Evolutionary conservation across 2,888 invertebrate species (phyloP), one percentile per base, ranked within the genome.

Genomic region (Bugula neritina): DNA sequence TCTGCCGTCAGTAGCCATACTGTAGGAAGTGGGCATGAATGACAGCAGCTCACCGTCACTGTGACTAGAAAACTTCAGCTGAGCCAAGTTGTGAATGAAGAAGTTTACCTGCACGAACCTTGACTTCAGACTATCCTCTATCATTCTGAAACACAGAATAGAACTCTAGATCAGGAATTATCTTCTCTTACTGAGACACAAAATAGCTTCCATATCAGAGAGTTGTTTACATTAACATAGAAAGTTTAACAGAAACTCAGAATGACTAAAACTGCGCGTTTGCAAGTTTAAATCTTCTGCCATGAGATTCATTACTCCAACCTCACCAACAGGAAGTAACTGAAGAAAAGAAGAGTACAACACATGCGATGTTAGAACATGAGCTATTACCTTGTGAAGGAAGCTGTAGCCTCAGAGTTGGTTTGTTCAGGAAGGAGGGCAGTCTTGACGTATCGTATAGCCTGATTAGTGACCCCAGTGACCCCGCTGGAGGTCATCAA

Each of bases 31-130:
- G 0, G 96, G 94, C 81, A 95, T 93, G 86, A 99, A 98, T 0
- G 94, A 93, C 1, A 99, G 86, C 21, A 94, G 85, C 21, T 80
- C 80, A 1, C 83, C 84, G 69, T 83, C 83, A 34, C 81, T 84
- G 79, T 92, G 92, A n/a, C 91, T 91, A 72, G 91, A 90, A 79
- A 95, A 95, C 76, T 94, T 82, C 79, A 95, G 86, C 83, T 98
- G 97, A 0, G 95, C 95, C 81, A 98, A 85, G 84, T 96, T 96
- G 86, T 99, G 99, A 71, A 98, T 87, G 87, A 99, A 97, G 87
- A 99, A 99, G 87, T 99, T 99, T 79, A 97, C 92, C 74, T 96
- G 96, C 0, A 97, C 96, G 81, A 95, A 97, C 88, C 91, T 90
- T 43, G 91, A 92, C 86, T 93, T 93, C 73, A 96, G 87, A 69